A percentile compares a stretch with the other conserved stretches of the same genome.
phyloP scores from a whole-genome alignment of 2,113 vertebrate genomes.

The Embiotoca jacksoni region DNA sequence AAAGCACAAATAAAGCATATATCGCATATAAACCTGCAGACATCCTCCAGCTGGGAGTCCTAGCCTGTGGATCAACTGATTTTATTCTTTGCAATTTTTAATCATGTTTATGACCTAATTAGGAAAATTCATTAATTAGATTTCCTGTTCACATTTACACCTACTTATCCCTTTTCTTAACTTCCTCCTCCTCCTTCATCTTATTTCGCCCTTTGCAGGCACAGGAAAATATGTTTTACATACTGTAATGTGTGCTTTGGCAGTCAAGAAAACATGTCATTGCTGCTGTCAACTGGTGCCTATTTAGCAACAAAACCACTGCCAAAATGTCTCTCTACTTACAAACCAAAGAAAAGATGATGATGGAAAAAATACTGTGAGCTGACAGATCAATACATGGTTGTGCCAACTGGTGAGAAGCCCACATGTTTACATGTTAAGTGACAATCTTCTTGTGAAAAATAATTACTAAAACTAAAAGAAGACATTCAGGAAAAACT shows the following conservation, averaged over 20 bases:
- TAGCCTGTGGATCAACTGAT: neutral
- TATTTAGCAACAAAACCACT: slow-evolving; percentile 15
- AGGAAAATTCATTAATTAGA: neutral
- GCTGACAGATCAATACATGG: slow-evolving; percentile 9
- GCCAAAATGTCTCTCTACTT: slow-evolving; percentile 3
- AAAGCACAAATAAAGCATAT: neutral
- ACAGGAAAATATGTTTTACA: neutral
- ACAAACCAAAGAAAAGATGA: slow-evolving; percentile 5
- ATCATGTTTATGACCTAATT: neutral
- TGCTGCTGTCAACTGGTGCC: neutral
- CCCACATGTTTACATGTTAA: neutral
- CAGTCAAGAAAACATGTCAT: slow-evolving; percentile 1
- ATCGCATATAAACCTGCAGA: neutral
- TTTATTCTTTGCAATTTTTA: neutral
- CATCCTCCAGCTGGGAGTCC: neutral
- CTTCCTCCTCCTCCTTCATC: neutral
- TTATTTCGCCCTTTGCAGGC: neutral
- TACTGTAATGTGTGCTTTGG: neutral
- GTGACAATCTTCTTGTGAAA: neutral
- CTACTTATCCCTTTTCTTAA: neutral
- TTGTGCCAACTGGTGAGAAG: slow-evolving; percentile 18
- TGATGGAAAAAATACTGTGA: slow-evolving; percentile 2
- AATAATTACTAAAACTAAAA: neutral
- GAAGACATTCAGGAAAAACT: neutral
- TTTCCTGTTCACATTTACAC: neutral